A percentile compares a stretch with the other conserved stretches of the same genome.
Conservation (phyloP, 2,797 vertebrate genomes). For the Phalanger gymnotis region DNA sequence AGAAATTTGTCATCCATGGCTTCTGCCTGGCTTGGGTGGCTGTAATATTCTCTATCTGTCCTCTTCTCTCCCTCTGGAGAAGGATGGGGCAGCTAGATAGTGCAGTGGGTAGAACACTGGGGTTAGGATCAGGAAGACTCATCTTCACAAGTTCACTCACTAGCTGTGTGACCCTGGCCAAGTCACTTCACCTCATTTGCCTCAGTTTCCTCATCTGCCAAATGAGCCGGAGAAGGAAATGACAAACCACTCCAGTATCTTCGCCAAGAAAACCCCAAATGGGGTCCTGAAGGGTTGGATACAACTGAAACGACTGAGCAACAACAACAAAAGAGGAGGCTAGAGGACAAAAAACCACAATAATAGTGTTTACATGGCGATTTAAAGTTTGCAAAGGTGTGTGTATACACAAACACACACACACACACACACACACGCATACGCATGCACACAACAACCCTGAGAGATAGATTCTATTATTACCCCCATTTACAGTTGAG, state of each 20-base stretch:
- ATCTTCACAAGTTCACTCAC: background rate
- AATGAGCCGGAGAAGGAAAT: background rate
- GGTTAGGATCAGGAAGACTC: background rate
- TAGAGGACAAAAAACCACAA: no score
- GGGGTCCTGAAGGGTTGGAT: background rate
- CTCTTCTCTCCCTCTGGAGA: background rate
- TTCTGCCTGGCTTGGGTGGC: background rate
- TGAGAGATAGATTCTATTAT: background rate
- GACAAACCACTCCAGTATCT: background rate
- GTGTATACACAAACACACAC: background rate
- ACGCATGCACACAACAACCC: background rate
- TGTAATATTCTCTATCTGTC: background rate
- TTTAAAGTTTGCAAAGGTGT: background rate
- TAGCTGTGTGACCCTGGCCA: background rate
- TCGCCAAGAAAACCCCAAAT: background rate
- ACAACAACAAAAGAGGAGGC: background rate
- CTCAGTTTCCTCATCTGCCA: background rate
- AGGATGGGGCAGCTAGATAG: background rate
- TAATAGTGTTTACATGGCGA: background rate
- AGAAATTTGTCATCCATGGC: background rate
- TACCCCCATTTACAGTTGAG: background rate
- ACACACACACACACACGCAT: no score
- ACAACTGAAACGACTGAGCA: background rate
- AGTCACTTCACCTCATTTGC: background rate
- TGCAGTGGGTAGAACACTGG: background rate